Conservation (phyloP, 2,888 invertebrate genomes). For the Hesperia comma region DNA sequence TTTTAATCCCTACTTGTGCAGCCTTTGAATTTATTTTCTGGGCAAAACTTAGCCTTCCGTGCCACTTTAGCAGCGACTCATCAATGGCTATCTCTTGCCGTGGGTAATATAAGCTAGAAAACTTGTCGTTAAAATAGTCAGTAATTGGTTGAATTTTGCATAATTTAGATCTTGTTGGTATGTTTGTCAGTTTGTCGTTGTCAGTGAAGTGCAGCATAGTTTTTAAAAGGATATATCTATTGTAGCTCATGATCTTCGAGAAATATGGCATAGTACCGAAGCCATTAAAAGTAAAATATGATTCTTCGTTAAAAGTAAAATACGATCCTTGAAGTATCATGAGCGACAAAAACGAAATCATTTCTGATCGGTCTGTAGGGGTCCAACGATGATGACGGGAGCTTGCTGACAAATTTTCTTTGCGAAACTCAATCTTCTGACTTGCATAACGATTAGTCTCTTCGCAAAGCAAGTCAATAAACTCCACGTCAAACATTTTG, state of each 20-base stretch:
- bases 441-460: no score
- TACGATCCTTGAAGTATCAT: slow-evolving; percentile 46
- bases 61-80: slow-evolving; percentile 48
- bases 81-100: slow-evolving; percentile 47
- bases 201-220: slow-evolving; percentile 43
- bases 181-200: no score
- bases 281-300: slow-evolving; percentile 44
- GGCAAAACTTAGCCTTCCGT: slow-evolving; percentile 43
- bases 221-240: slow-evolving; percentile 44
- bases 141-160: slow-evolving; percentile 44
- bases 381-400: no score
- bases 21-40: slow-evolving; percentile 45
- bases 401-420: no score
- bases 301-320: slow-evolving; percentile 42
- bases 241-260: slow-evolving; percentile 45
- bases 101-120: slow-evolving; percentile 43
- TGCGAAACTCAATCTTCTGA: no score
- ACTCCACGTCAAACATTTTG: no score
- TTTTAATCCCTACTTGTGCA: slow-evolving; percentile 43
- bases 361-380: no score
- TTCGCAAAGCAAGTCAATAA: no score
- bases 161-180: slow-evolving; percentile 39
- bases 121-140: slow-evolving; percentile 45
- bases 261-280: slow-evolving; percentile 45
- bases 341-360: no score